Percentiles rank a stretch among this genome's conserved stretches.
These are phyloP conservation scores for Petromus typicus DNA, from an alignment of 2,113 vertebrate species.

Conservation along the genomic window DNA sequence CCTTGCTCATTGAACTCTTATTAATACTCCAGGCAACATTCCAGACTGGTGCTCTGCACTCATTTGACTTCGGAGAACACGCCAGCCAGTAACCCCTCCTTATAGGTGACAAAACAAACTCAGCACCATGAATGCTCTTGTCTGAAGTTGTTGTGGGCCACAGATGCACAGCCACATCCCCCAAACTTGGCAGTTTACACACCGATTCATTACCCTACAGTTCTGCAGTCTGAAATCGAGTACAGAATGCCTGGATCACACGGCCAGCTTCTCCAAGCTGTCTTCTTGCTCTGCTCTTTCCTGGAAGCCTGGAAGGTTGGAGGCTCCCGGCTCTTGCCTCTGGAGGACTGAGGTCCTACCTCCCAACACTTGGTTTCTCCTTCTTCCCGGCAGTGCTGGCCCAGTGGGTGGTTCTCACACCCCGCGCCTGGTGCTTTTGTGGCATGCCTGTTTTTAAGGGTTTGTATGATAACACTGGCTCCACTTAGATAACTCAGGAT, in stretches of 20 bases:
- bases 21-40: no score
- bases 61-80: neutral
- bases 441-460: neutral
- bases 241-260: no score
- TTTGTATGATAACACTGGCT: neutral
- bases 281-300: neutral
- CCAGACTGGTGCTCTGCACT: neutral
- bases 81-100: neutral
- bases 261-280: neutral
- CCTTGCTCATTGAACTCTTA: neutral
- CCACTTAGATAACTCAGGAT: neutral
- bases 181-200: neutral
- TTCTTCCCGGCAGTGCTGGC: neutral
- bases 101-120: neutral
- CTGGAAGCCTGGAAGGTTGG: neutral
- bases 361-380: accelerated
- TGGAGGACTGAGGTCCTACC: neutral
- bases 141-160: neutral
- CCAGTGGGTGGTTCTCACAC: accelerated
- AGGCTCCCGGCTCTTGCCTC: neutral
- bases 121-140: neutral
- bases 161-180: neutral
- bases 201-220: no score
- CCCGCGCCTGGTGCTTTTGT: neutral
- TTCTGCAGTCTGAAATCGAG: neutral